These are phyloP conservation scores for Synergus gifuensis DNA, from an alignment of 2,888 invertebrate genomes.

Conservation along the genomic window DNA sequence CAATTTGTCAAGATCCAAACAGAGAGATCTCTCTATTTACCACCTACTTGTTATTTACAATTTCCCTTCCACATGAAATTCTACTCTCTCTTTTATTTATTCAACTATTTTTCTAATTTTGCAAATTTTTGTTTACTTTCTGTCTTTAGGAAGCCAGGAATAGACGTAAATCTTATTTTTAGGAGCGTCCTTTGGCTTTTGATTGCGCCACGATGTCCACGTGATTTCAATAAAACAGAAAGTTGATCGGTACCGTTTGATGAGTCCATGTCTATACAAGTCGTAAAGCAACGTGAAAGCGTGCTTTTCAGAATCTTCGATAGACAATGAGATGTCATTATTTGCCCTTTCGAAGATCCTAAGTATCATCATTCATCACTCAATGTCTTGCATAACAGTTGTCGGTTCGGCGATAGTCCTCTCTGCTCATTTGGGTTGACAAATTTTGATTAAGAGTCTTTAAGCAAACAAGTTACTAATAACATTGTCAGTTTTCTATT, in stretches of 20 bases:
- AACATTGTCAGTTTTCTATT: constrained; percentile 5
- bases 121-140: constrained; percentile 12
- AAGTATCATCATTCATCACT: constrained; percentile 35
- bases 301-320: constrained; percentile 13
- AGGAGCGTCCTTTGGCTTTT: background rate
- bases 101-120: background rate
- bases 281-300: constrained; percentile 31
- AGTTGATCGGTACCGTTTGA: constrained; percentile 38
- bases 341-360: constrained; percentile 34
- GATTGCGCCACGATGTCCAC: background rate
- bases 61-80: constrained; percentile 1
- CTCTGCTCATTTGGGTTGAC: constrained; percentile 9
- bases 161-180: constrained; percentile 17
- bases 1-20: constrained; percentile 21
- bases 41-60: constrained; percentile 37
- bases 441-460: constrained; percentile 13
- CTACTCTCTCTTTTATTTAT: constrained; percentile 3
- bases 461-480: constrained; percentile 2
- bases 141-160: background rate
- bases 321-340: constrained; percentile 32
- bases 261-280: constrained; percentile 3
- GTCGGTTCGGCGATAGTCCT: background rate
- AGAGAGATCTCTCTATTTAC: constrained; percentile 32
- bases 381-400: constrained; percentile 23
- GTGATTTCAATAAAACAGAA: constrained; percentile 36